Percentiles rank a stretch among this genome's conserved stretches.
Conservation (phyloP, 1,140 invertebrate species). For the Solen grandis region DNA sequence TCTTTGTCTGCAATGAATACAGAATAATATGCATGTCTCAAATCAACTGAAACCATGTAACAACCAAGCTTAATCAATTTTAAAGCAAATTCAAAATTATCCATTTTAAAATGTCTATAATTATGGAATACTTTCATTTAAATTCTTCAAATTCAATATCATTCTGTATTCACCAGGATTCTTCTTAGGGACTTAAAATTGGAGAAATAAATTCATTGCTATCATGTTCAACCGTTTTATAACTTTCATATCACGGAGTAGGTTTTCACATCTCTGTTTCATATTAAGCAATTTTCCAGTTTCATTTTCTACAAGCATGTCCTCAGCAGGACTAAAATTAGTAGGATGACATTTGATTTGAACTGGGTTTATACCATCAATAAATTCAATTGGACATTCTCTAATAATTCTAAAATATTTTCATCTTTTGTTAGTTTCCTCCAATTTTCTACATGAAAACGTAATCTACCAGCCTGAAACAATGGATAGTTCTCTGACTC, state of each 20-base stretch:
- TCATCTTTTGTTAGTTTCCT: slow-evolving; percentile 15
- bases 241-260: slow-evolving; percentile 30
- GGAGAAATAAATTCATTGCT: slow-evolving; percentile 54
- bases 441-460: slow-evolving; percentile 26
- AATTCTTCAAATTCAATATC: slow-evolving; percentile 61
- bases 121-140: slow-evolving; percentile 61
- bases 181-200: slow-evolving; percentile 62
- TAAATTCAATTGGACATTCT: slow-evolving; percentile 7
- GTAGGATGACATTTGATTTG: not conserved
- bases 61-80: slow-evolving; percentile 49
- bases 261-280: slow-evolving; percentile 39
- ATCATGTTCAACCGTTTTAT: slow-evolving; percentile 36
- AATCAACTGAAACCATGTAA: slow-evolving; percentile 61
- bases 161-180: slow-evolving; percentile 55
- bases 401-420: slow-evolving; percentile 28
- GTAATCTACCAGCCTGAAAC: slow-evolving; percentile 10
- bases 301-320: not conserved
- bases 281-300: not conserved
- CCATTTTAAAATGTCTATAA: slow-evolving; percentile 70
- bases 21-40: slow-evolving; percentile 31
- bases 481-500: not conserved
- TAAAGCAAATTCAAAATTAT: slow-evolving; percentile 54
- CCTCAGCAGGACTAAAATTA: not conserved
- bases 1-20: slow-evolving; percentile 21
- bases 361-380: not conserved